A percentile compares a stretch with the other conserved stretches of the same genome.
Conservation (phyloP, 2,113 vertebrate genomes). For the Alces alces region DNA sequence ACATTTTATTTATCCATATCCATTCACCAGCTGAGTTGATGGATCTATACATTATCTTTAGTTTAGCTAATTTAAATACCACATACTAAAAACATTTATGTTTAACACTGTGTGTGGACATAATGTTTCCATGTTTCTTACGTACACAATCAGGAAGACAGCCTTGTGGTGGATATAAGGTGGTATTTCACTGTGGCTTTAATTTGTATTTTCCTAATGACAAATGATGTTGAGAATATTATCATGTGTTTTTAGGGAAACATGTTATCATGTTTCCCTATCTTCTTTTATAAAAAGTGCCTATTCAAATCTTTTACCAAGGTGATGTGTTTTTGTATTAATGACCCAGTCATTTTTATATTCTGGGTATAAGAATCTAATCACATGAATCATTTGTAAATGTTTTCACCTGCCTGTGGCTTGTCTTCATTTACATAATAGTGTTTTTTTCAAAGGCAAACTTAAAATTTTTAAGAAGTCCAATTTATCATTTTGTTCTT, state of each 20-base stretch:
- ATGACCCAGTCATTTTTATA: background rate
- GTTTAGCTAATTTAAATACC: background rate
- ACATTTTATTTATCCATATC: background rate
- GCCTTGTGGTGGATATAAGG: background rate
- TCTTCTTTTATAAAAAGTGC: background rate
- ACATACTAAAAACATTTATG: background rate
- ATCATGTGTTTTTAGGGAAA: background rate
- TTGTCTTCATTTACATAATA: background rate
- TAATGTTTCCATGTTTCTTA: background rate
- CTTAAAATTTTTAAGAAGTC: background rate
- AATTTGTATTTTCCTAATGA: slow-evolving; percentile 7
- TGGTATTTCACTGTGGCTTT: background rate
- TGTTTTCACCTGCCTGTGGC: background rate
- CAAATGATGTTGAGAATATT: background rate
- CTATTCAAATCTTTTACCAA: background rate
- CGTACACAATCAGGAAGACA: background rate
- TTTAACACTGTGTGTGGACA: background rate
- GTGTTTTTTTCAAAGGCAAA: background rate
- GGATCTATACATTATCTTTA: background rate
- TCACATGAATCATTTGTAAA: background rate
- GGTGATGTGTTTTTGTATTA: background rate
- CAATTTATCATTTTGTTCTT: background rate
- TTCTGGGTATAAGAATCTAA: background rate
- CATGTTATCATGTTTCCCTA: background rate
- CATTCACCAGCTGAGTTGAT: background rate